Evolutionary conservation across 2,888 invertebrate species (phyloP).

Genomic region (Cremastobaeus sp.): DNA sequence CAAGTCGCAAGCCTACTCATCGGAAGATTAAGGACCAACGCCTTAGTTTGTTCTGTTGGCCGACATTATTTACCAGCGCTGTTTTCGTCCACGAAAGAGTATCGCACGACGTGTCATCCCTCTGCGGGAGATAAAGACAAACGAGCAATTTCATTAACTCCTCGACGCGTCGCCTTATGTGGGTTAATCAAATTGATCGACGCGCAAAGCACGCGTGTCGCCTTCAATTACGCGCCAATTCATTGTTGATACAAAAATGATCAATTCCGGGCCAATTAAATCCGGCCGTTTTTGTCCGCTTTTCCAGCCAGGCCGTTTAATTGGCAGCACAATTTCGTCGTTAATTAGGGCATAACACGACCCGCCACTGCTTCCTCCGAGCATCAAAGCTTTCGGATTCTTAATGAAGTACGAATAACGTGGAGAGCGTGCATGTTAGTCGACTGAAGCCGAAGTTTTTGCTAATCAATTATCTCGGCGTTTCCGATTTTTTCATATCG

Average conservation of each 20-base stretch:
- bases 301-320: slow-evolving; percentile 14
- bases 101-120: slow-evolving; percentile 28
- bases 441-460: neutral
- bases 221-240: slow-evolving; percentile 33
- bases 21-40: slow-evolving; percentile 35
- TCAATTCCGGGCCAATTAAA: slow-evolving; percentile 24
- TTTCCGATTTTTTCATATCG: too few relatives aligned
- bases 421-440: neutral
- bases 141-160: slow-evolving; percentile 28
- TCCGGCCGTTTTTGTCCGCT: slow-evolving; percentile 12
- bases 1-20: slow-evolving; percentile 20
- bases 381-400: neutral
- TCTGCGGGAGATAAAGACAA: slow-evolving; percentile 35
- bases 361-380: neutral
- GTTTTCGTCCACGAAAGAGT: slow-evolving; percentile 1
- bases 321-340: slow-evolving; percentile 21
- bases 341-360: slow-evolving; percentile 25
- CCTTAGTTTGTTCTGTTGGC: neutral
- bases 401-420: slow-evolving; percentile 25
- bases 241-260: slow-evolving; percentile 23
- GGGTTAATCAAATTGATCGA: slow-evolving; percentile 44
- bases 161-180: slow-evolving; percentile 7
- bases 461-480: neutral
- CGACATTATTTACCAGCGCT: slow-evolving; percentile 2
- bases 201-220: slow-evolving; percentile 31